Evolutionary conservation across 2,888 invertebrate genomes (phyloP), one percentile per base, ranked within the genome.

Genomic region (Pammene fasciana): DNA sequence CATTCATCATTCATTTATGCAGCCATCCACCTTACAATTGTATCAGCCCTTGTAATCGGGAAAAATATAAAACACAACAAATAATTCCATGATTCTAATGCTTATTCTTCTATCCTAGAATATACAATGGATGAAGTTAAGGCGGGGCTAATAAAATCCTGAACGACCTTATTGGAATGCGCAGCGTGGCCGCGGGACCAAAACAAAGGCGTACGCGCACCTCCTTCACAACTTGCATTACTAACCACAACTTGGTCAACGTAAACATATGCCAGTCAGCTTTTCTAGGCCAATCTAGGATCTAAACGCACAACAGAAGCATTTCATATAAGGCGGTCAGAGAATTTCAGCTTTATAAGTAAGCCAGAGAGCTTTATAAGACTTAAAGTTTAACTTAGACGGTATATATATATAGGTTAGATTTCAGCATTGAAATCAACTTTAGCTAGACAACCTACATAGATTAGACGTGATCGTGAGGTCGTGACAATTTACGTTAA

Each of bases 111-210:
- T 26, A 26, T 26, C 26, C 26, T 26, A 26, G 26, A 26, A 26
- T 4, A 4, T 26, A 1, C 26, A 26, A 26, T 26, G 26, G 26
- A 26, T n/a, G 57, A 18, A 13, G 9, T 41, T 41, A 14, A 11
- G 18, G 13, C 36, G 7, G 57, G 0, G 13, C n/a, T 16, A 9
- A 18, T n/a, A 59, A 2, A 45, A 9, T 59, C 45, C 59, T 11
- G n/a, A 59, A 34, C 59, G 34, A 59, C 59, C 45, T 59, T 59
- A 59, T 59, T 59, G 59, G 59, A 59, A 59, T 59, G 59, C 59
- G 45, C 56, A 18, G 41, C 59, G 45, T 59, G 45, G 59, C 8
- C 45, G 45, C 59, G 34, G 59, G 59, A 59, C 41, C 59, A 59
- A 59, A 59, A 59, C 59, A 59, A 59, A 59, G 45, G 59, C 45